Base-by-base conservation (phyloP, 2,888 invertebrate genomes). In the Idaea straminata region DNA sequence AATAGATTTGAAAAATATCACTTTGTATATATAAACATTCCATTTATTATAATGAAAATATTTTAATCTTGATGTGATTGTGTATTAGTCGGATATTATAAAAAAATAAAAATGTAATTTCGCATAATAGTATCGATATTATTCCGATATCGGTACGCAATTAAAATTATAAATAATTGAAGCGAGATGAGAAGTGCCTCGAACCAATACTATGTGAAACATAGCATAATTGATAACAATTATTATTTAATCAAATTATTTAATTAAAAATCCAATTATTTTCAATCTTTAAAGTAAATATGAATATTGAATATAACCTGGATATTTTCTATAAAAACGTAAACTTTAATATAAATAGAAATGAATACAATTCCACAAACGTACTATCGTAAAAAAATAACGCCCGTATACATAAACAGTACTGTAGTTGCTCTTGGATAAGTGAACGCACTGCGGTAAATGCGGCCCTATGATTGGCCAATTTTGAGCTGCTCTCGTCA, bases 111-210 rank as follows among this genome's bases (percentile, higher is more conserved):
- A 61, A 64, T 62, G 66, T 61, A 63, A 60, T 59, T n/a, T 66
- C 66, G 66, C 66, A 66, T 67, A 67, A 67, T 67, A 65, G 63
- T 47, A 47, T 7, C 47, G 10, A 65, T 57, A 25, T 62, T 15
- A 57, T 62, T 59, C 62, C 62, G 64, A 64, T 62, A 65, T 69
- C 69, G 64, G 64, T 62, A 65, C 64, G 62, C 65, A 72, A 65
- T 67, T 63, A 57, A 59, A 58, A 4, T 7, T 57, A 36, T 47
- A 59, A 60, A 64, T 63, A 67, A 66, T 67, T 66, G 66, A 68
- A 47, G 71, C 72, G 59, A 63, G 35, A 74, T 72, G 67, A 58
- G 65, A 81, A 82, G 82, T 83, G 81, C 83, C 83, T 83, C 78
- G 64, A 74, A 67, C 70, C 72, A 69, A 72, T 70, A 70, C 74